Evolutionary conservation across 2,113 vertebrate genomes (phyloP).

Genomic region (Proteles cristata): DNA sequence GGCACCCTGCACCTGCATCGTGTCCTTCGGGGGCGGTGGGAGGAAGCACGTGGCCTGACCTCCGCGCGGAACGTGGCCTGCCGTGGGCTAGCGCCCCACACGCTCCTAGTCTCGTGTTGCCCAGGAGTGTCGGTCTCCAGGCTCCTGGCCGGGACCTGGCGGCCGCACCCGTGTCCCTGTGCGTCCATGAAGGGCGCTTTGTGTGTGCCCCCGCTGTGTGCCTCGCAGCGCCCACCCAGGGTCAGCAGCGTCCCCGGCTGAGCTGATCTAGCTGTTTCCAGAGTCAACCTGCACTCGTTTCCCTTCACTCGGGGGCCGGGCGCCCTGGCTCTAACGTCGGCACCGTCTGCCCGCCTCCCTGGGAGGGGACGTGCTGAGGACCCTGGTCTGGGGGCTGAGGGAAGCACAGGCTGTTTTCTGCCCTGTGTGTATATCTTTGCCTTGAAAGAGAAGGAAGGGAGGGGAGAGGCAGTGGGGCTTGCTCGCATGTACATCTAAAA

Average conservation of each 20-base stretch:
- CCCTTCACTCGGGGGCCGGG: not conserved
- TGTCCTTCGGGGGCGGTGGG: too few species aligned
- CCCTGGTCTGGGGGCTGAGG: accelerated
- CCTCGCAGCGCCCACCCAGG: not conserved
- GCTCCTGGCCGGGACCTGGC: too few species aligned
- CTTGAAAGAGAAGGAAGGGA: not conserved
- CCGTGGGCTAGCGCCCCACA: too few species aligned
- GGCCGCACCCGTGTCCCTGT: too few species aligned
- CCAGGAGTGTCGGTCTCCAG: too few species aligned
- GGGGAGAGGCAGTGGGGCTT: not conserved
- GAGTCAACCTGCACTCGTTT: accelerated
- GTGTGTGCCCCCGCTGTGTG: too few species aligned
- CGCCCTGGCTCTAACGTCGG: accelerated
- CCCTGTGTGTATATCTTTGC: accelerated
- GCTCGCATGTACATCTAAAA: accelerated
- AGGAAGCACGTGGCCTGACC: too few species aligned
- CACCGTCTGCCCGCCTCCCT: accelerated
- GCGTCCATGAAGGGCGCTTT: too few species aligned
- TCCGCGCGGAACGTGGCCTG: too few species aligned
- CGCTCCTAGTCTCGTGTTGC: too few species aligned
- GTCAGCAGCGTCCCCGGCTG: accelerated
- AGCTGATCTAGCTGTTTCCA: accelerated
- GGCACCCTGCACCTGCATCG: too few species aligned
- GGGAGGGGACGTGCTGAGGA: not conserved
- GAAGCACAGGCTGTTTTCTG: accelerated